Conservation (phyloP, 2,113 vertebrate genomes). For the Salvelinus sp. region DNA sequence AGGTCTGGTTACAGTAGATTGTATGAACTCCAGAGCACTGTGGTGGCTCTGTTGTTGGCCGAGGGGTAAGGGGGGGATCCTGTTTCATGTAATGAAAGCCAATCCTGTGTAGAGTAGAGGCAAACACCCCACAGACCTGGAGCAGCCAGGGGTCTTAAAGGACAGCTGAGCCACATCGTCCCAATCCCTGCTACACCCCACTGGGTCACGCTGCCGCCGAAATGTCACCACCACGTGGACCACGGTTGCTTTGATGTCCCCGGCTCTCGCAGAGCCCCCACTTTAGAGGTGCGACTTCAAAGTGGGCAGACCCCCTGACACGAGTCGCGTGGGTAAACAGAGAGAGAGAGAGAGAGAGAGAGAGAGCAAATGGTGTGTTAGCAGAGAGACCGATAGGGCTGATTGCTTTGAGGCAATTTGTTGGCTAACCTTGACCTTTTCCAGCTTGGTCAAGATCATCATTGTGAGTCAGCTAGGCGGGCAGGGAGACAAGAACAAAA, state of each 20-base stretch:
- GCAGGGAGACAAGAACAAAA: conserved; percentile 60
- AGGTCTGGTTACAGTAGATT: conserved; percentile 7
- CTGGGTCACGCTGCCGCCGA: conserved; percentile 47
- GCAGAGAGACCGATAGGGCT: conserved; percentile 37
- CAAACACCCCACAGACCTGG: conserved; percentile 35
- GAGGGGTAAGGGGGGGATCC: conserved; percentile 29
- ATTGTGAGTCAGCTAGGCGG: conserved; percentile 56
- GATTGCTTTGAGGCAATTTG: conserved; percentile 74
- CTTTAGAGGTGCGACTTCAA: conserved; percentile 56
- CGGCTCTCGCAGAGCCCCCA: conserved; percentile 26
- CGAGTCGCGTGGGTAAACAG: conserved; percentile 38
- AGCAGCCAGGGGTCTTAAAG: conserved; percentile 34
- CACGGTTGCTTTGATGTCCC: conserved; percentile 58
- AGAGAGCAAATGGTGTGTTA: neutral
- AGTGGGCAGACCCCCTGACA: conserved; percentile 12
- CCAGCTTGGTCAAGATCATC: conserved; percentile 67
- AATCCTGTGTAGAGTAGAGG: conserved; percentile 46
- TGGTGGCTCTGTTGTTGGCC: conserved; percentile 44
- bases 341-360: conserved; percentile 25
- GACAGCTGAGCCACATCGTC: conserved; percentile 41
- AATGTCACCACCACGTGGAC: conserved; percentile 60
- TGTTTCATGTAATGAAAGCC: conserved; percentile 55
- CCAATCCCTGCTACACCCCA: neutral
- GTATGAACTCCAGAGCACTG: conserved; percentile 22
- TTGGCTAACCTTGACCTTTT: conserved; percentile 73